Evolutionary conservation across 2,797 vertebrate genomes (phyloP), one percentile per base, ranked within the genome.

Genomic region (Antrozous pallidus): DNA sequence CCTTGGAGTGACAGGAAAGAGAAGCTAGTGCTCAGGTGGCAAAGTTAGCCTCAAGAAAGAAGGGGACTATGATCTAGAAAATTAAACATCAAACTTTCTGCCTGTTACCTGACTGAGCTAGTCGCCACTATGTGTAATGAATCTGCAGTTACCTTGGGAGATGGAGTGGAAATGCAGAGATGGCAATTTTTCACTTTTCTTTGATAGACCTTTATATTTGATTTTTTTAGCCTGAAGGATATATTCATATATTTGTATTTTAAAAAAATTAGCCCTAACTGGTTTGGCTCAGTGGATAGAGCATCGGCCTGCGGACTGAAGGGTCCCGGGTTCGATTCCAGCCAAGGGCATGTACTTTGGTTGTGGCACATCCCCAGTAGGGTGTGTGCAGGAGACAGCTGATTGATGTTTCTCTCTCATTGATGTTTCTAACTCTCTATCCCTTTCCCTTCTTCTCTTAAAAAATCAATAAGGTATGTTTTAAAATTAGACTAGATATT

Each of bases 1-100:
- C 69, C 45, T 77, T 82, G 86, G 86, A 88, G 40, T 67, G 63
- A 91, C 40, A 63, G 31, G 38, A 85, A 94, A 88, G 54, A 92
- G 40, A 33, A 84, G 71, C 26, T 36, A 94, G 82, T 74, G 13
- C 69, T 47, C 33, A 84, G 36, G 11, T 69, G 10, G 14, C 36
- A 10, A 94, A 88, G 87, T 67, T 71, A 71, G 17, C 78, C 45
- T 77, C 14, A 4, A 71, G 31, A 36, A 81, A 58, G 31, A 73
- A 17, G 78, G 81, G 26, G 42, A 56, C 74, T 90, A n/a, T 28
- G 38, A 71, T 20, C 61, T 70, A 31, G 22, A 82, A 82, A 77
- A 78, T 61, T 69, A 83, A 26, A 70, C 71, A 36, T 51, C 42
- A 75, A 47, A 77, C 31, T 69, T 40, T n/a, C n/a, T 38, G 54